Evolutionary conservation across 2,113 vertebrate genomes (phyloP).

Genomic region (Montifringilla adamsi): DNA sequence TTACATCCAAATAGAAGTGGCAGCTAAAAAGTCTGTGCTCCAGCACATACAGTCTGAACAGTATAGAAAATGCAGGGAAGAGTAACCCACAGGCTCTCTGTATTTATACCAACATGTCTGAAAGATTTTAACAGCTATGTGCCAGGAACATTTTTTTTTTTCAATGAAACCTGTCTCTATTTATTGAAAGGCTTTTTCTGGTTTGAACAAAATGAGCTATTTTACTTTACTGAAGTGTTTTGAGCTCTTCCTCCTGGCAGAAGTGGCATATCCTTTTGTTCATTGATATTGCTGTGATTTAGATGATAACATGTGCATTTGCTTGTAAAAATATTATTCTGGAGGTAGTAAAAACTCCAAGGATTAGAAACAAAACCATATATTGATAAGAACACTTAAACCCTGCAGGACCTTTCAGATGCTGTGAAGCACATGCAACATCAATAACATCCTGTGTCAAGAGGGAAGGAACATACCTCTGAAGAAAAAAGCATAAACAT

Average conservation of each 20-base stretch:
- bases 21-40: not conserved
- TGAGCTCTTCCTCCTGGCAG: not conserved
- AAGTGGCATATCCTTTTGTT: not conserved
- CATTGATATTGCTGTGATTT: not conserved
- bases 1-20: not conserved
- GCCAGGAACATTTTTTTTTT: not conserved
- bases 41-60: not conserved
- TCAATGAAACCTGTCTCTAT: not conserved
- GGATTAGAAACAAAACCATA: not conserved
- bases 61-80: not conserved
- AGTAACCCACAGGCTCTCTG: not conserved
- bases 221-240: not conserved
- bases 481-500: conserved; percentile 27
- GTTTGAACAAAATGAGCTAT: not conserved
- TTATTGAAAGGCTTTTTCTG: not conserved
- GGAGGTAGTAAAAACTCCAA: not conserved
- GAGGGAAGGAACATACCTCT: not conserved
- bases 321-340: not conserved
- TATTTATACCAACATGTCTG: not conserved
- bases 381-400: conserved; percentile 10
- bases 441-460: not conserved
- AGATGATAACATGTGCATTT: not conserved
- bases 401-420: not conserved
- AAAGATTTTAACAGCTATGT: not conserved
- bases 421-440: not conserved